Conservation (phyloP, 1,140 invertebrate genomes). For the Drosophila navojoa region DNA sequence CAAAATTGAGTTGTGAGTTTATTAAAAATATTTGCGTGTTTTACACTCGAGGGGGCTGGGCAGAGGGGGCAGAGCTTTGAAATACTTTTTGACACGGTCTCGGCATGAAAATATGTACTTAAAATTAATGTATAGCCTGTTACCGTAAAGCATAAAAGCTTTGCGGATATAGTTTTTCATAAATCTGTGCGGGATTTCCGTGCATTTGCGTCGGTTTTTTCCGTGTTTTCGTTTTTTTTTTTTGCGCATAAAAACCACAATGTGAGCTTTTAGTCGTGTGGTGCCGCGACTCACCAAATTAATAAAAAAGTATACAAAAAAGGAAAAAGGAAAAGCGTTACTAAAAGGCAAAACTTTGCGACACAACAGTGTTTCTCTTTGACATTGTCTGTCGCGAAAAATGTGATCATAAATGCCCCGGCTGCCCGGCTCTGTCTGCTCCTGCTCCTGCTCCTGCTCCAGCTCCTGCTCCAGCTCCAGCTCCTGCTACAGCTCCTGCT, state of each 20-base stretch:
- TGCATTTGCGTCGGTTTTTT: not conserved
- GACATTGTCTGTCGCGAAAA: constrained; percentile 23
- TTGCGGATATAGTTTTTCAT: constrained; percentile 43
- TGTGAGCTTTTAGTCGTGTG: constrained; percentile 35
- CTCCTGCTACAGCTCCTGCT: constrained; percentile 17
- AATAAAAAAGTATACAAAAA: constrained; percentile 36
- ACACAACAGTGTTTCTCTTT: constrained; percentile 7
- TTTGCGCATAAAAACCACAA: constrained; percentile 37
- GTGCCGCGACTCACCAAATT: constrained; percentile 43
- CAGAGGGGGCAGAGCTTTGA: not conserved
- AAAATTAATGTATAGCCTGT: constrained; percentile 31
- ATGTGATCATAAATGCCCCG: constrained; percentile 25
- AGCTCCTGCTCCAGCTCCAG: too few species aligned
- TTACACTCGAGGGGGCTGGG: not conserved
- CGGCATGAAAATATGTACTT: constrained; percentile 20
- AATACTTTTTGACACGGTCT: constrained; percentile 8
- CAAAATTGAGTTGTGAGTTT: constrained; percentile 13
- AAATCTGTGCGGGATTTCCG: constrained; percentile 29
- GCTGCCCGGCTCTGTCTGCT: constrained; percentile 8
- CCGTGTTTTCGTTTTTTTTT: too few species aligned
- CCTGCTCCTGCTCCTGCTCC: constrained; percentile 8
- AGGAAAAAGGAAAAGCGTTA: constrained; percentile 31
- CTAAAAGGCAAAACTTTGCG: constrained; percentile 37
- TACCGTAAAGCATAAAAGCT: constrained; percentile 12
- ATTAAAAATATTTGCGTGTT: constrained; percentile 32